These are phyloP conservation scores for Leptopilina syphax DNA, from an alignment of 2,888 invertebrate genomes.

Conservation along the genomic window DNA sequence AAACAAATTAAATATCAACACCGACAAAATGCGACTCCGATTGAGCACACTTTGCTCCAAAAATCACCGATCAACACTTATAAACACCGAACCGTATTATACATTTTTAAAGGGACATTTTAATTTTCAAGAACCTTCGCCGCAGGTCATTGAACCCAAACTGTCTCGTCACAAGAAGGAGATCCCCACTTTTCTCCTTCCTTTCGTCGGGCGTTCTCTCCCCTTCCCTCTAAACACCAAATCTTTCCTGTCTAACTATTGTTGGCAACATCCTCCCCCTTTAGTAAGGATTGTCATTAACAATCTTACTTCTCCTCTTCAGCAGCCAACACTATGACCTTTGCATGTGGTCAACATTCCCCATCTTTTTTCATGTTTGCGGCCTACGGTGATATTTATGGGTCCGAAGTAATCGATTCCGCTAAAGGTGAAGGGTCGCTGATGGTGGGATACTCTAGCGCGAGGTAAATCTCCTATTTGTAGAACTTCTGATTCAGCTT, in stretches of 20 bases:
- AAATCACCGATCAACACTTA: too few species aligned
- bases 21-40: too few species aligned
- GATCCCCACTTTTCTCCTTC: too few species aligned
- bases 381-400: constrained; percentile 21
- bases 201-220: too few species aligned
- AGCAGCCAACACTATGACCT: constrained; percentile 2
- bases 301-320: neutral
- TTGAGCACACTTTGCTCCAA: too few species aligned
- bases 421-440: constrained; percentile 52
- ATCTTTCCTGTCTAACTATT: neutral
- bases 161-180: too few species aligned
- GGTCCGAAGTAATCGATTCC: constrained; percentile 55
- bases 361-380: neutral
- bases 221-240: too few species aligned
- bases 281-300: neutral
- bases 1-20: too few species aligned
- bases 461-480: constrained; percentile 45
- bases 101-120: too few species aligned
- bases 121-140: too few species aligned
- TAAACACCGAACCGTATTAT: too few species aligned
- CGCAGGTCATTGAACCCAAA: too few species aligned
- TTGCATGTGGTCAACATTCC: neutral
- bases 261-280: constrained; percentile 2
- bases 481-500: constrained; percentile 43
- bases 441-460: constrained; percentile 51